These are phyloP conservation scores for Conopomorpha cramerella DNA, from an alignment of 1,140 invertebrate species.

Conservation along the genomic window DNA sequence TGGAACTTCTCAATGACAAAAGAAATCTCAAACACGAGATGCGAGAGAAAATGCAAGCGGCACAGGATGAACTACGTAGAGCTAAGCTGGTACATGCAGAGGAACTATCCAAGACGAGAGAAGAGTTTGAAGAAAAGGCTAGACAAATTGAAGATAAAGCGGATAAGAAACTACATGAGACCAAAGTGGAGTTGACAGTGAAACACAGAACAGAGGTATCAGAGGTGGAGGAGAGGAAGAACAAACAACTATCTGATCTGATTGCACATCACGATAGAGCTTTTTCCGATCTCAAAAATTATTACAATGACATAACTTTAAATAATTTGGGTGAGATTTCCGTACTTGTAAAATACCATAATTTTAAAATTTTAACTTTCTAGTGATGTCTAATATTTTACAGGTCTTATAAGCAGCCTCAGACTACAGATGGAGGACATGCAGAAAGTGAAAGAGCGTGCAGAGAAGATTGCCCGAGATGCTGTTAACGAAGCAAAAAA, in stretches of 20 bases:
- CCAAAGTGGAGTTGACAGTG: slow-evolving; percentile 75
- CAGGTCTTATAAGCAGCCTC: slow-evolving; percentile 51
- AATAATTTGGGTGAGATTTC: slow-evolving; percentile 75
- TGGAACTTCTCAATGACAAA: slow-evolving; percentile 79
- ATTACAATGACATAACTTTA: slow-evolving; percentile 91
- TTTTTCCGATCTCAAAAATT: slow-evolving; percentile 88
- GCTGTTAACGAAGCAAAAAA: slow-evolving; percentile 72
- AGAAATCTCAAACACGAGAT: slow-evolving; percentile 72
- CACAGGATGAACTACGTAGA: slow-evolving; percentile 57
- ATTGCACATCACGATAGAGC: slow-evolving; percentile 83
- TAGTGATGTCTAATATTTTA: no score
- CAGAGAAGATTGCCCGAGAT: slow-evolving; percentile 62
- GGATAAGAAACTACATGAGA: slow-evolving; percentile 75
- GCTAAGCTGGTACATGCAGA: slow-evolving; percentile 52
- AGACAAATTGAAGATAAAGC: slow-evolving; percentile 78
- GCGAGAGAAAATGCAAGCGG: slow-evolving; percentile 72
- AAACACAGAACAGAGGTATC: slow-evolving; percentile 76
- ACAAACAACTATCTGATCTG: slow-evolving; percentile 79
- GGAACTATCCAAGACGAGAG: slow-evolving; percentile 68
- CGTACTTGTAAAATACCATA: no score
- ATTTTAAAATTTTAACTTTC: no score
- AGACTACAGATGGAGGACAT: slow-evolving; percentile 85
- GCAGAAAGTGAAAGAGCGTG: slow-evolving; percentile 79
- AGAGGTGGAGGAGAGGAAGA: slow-evolving; percentile 89
- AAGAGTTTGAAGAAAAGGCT: slow-evolving; percentile 74